phyloP scores from a whole-genome alignment of 2,888 invertebrate genomes.

The Neoscelio sp. region DNA sequence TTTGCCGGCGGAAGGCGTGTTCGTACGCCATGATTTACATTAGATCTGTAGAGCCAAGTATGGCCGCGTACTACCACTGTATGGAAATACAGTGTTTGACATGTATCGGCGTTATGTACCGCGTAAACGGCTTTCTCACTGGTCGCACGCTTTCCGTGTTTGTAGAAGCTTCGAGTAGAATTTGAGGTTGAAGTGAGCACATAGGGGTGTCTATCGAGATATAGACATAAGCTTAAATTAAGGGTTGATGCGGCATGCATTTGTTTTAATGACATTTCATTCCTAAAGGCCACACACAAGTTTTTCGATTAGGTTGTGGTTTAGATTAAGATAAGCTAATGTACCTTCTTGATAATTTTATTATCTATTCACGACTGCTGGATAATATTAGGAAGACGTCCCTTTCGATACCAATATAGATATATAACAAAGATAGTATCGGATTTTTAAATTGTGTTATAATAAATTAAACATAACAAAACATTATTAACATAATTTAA shows the following conservation, averaged over 20 bases:
- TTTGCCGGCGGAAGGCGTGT: slow-evolving; percentile 61
- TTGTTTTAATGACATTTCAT: slow-evolving; percentile 15
- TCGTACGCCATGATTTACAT: slow-evolving; percentile 70
- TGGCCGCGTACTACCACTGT: slow-evolving; percentile 57
- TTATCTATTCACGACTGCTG: too few relatives aligned
- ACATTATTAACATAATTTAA: too few relatives aligned
- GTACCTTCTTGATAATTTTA: too few relatives aligned
- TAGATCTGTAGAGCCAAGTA: slow-evolving; percentile 67
- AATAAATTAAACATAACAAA: too few relatives aligned
- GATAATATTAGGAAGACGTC: too few relatives aligned
- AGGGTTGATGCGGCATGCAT: slow-evolving; percentile 68
- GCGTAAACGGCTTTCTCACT: slow-evolving; percentile 60
- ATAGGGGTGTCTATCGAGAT: slow-evolving; percentile 62
- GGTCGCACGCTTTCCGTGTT: slow-evolving; percentile 66
- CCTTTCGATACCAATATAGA: too few relatives aligned
- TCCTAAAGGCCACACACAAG: too few relatives aligned
- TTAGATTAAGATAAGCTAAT: too few relatives aligned
- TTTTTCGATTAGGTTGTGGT: too few relatives aligned
- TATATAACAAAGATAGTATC: too few relatives aligned
- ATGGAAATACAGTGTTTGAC: slow-evolving; percentile 69
- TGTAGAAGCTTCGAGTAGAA: slow-evolving; percentile 64
- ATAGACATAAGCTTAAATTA: slow-evolving; percentile 74
- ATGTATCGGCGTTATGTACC: slow-evolving; percentile 66
- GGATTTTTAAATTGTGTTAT: too few relatives aligned
- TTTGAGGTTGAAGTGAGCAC: slow-evolving; percentile 61